Evolutionary conservation across 1,140 invertebrate genomes (phyloP).

Genomic region (Maconellicoccus hirsutus): DNA sequence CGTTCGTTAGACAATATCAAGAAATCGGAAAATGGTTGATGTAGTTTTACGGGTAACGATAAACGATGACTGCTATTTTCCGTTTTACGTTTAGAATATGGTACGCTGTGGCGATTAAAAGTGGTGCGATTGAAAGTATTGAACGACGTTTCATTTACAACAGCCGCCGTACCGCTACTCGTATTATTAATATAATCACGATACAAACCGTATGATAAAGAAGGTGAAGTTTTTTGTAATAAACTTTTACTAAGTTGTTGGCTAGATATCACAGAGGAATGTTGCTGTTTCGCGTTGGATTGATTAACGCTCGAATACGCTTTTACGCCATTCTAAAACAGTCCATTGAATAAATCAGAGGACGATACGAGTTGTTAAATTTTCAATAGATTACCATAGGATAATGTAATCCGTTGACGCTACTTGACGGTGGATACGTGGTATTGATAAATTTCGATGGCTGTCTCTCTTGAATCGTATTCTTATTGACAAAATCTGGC

Average conservation of each 20-base stretch:
- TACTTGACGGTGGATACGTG: background rate
- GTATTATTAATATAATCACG: background rate
- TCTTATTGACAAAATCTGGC: background rate
- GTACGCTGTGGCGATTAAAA: background rate
- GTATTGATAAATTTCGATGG: background rate
- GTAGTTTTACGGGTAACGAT: background rate
- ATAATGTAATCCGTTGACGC: background rate
- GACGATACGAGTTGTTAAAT: background rate
- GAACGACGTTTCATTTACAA: background rate
- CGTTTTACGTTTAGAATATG: background rate
- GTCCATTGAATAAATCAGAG: background rate
- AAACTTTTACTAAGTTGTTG: background rate
- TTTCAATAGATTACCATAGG: background rate
- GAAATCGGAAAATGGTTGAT: background rate
- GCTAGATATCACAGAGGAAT: background rate
- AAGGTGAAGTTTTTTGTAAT: background rate
- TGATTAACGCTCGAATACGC: background rate
- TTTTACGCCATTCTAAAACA: conserved; percentile 1
- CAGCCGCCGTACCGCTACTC: background rate
- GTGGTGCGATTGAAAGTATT: background rate
- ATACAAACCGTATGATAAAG: conserved; percentile 6
- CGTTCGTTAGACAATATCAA: background rate
- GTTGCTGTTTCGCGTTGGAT: background rate
- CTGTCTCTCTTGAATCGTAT: background rate
- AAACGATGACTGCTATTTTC: background rate